Conservation (phyloP, 2,888 invertebrate species). For the Entomobrya multifasciata region DNA sequence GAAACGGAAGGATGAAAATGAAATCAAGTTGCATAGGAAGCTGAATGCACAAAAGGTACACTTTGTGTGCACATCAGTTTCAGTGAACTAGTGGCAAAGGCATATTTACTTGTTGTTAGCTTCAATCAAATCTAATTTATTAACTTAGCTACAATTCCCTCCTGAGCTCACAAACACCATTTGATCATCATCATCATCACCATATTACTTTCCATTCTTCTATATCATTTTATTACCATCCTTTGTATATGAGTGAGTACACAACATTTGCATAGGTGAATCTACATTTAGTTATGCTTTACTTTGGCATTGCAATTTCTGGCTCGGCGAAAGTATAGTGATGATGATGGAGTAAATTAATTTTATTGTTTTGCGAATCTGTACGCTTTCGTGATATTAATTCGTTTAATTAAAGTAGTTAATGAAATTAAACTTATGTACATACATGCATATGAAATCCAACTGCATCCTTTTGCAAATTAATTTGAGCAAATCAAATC, state of each 20-base stretch:
- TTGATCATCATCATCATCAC: not conserved
- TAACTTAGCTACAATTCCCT: slow-evolving; percentile 72
- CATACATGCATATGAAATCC: too few species aligned
- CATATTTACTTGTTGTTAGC: slow-evolving; percentile 72
- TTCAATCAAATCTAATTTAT: slow-evolving; percentile 74
- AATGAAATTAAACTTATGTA: too few species aligned
- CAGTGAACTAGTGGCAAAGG: not conserved
- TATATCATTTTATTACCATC: not conserved
- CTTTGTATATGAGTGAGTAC: too few species aligned
- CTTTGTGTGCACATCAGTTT: not conserved
- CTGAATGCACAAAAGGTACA: too few species aligned
- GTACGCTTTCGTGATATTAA: not conserved
- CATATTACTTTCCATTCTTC: not conserved
- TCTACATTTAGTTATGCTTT: too few species aligned
- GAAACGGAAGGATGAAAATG: not conserved
- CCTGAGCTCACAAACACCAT: slow-evolving; percentile 46
- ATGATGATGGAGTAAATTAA: slow-evolving; percentile 49
- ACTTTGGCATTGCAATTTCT: not conserved
- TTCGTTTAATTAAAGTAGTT: too few species aligned
- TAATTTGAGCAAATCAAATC: slow-evolving; percentile 9
- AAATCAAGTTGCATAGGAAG: not conserved
- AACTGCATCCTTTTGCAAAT: slow-evolving; percentile 5
- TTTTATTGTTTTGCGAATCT: slow-evolving; percentile 37
- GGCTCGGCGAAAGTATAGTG: not conserved
- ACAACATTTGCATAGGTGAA: too few species aligned